A percentile compares a stretch with the other conserved stretches of the same genome.
phyloP scores from a whole-genome alignment of 2,888 invertebrate species.

The Erannis defoliaria region DNA sequence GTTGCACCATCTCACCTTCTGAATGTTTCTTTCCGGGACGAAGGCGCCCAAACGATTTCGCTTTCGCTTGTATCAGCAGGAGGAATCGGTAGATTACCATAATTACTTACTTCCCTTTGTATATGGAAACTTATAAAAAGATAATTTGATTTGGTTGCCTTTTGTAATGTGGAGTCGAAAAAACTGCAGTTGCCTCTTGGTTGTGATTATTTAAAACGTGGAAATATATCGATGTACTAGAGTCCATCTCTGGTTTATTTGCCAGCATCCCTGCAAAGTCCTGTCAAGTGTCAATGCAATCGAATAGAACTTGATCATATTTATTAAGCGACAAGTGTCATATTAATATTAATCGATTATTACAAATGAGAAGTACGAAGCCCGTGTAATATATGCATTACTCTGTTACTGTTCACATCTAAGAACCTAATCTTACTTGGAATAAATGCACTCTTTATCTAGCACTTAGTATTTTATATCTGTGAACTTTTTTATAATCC shows the following conservation, averaged over 20 bases:
- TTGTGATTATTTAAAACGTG: neutral
- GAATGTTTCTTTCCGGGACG: slow-evolving; percentile 30
- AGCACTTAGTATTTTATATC: neutral
- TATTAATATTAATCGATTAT: no score
- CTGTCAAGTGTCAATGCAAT: no score
- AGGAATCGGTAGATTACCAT: slow-evolving; percentile 23
- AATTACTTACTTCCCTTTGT: slow-evolving; percentile 20
- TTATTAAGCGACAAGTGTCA: no score
- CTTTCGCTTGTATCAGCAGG: slow-evolving; percentile 22
- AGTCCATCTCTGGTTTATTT: no score
- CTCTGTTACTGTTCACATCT: neutral
- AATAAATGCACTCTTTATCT: neutral
- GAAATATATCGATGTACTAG: neutral
- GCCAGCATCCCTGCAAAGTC: no score
- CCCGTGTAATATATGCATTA: no score
- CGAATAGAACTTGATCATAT: no score
- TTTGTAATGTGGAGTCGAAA: slow-evolving; percentile 13
- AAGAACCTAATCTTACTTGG: neutral
- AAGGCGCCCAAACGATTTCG: slow-evolving; percentile 17
- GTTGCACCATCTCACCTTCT: slow-evolving; percentile 57
- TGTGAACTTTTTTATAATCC: slow-evolving; percentile 14
- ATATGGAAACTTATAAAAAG: slow-evolving; percentile 13
- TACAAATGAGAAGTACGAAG: no score
- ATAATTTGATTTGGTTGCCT: slow-evolving; percentile 12
- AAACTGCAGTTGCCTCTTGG: neutral